Percentiles rank a stretch among this genome's conserved stretches.
Evolutionary conservation across 2,888 invertebrate species (phyloP).

Genomic region (Toxonevra muliebris): DNA sequence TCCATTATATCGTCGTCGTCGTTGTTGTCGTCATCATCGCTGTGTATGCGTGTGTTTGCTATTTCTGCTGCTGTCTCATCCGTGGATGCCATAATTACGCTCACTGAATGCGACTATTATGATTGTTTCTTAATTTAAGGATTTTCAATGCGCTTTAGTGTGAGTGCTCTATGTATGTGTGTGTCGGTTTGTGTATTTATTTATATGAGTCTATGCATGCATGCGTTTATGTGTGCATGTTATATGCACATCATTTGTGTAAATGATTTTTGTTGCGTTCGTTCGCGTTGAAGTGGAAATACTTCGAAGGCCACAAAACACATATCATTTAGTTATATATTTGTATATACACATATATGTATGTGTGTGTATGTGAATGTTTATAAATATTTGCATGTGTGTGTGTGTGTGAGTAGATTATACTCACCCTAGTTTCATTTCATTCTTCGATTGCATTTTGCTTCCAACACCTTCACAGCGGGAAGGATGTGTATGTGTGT

Average conservation of each 20-base stretch:
- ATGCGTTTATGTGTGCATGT: too few species aligned
- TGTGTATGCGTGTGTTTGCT: background rate
- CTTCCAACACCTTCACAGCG: too few species aligned
- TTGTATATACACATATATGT: background rate
- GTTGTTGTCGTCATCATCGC: background rate
- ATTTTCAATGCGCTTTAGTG: slow-evolving; percentile 39
- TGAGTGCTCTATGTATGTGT: background rate
- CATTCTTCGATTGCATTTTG: too few species aligned
- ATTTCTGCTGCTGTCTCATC: too few species aligned
- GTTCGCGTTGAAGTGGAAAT: slow-evolving; percentile 33
- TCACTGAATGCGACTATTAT: slow-evolving; percentile 50
- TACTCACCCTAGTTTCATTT: too few species aligned
- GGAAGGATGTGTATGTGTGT: too few species aligned
- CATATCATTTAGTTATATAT: slow-evolving; percentile 11
- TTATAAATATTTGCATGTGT: background rate
- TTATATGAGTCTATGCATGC: too few species aligned
- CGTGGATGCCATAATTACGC: slow-evolving; percentile 29
- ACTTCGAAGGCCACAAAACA: slow-evolving; percentile 29
- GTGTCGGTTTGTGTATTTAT: slow-evolving; percentile 16
- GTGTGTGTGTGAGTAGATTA: background rate
- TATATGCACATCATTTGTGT: slow-evolving; percentile 23
- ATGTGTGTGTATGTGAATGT: background rate
- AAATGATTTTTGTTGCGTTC: slow-evolving; percentile 35
- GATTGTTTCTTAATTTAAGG: slow-evolving; percentile 57
- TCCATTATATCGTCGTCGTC: background rate